Conservation (phyloP, 2,888 invertebrate genomes). For the Pimpla rufipes region DNA sequence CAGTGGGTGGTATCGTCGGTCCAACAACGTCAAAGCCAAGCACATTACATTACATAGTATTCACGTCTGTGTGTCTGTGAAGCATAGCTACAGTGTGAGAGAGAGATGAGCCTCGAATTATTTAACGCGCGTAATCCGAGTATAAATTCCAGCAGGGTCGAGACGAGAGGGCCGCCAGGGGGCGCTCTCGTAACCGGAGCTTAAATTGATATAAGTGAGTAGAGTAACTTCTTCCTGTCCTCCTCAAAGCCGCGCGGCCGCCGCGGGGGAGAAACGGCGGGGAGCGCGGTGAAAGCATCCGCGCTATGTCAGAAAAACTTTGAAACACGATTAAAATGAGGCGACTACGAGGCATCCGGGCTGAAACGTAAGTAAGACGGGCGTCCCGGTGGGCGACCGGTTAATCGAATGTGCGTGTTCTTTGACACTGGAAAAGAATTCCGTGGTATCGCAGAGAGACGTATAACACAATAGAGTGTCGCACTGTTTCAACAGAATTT, state of each 20-base stretch:
- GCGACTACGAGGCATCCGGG: slow-evolving; percentile 26
- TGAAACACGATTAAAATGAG: slow-evolving; percentile 61
- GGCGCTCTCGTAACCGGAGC: slow-evolving; percentile 66
- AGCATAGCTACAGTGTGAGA: neutral
- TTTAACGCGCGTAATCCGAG: slow-evolving; percentile 61
- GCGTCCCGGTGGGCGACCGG: neutral
- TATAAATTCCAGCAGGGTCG: slow-evolving; percentile 54
- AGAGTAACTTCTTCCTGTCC: slow-evolving; percentile 63
- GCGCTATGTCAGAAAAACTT: slow-evolving; percentile 61
- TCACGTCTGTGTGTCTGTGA: neutral
- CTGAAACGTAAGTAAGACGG: slow-evolving; percentile 12
- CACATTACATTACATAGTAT: neutral
- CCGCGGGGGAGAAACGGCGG: slow-evolving; percentile 27
- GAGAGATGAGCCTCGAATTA: slow-evolving; percentile 54
- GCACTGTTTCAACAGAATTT: too few relatives aligned
- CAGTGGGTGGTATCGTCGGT: neutral
- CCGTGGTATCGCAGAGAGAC: neutral
- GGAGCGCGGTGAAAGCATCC: slow-evolving; percentile 53
- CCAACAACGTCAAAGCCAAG: neutral
- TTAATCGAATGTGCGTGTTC: neutral
- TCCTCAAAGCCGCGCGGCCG: slow-evolving; percentile 51
- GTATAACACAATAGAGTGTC: too few relatives aligned
- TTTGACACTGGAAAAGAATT: neutral
- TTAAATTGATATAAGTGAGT: slow-evolving; percentile 68
- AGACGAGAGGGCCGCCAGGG: slow-evolving; percentile 32